These are phyloP conservation scores for Chrysochloris asiatica DNA, from an alignment of 2,113 vertebrate genomes.

Conservation along the genomic window DNA sequence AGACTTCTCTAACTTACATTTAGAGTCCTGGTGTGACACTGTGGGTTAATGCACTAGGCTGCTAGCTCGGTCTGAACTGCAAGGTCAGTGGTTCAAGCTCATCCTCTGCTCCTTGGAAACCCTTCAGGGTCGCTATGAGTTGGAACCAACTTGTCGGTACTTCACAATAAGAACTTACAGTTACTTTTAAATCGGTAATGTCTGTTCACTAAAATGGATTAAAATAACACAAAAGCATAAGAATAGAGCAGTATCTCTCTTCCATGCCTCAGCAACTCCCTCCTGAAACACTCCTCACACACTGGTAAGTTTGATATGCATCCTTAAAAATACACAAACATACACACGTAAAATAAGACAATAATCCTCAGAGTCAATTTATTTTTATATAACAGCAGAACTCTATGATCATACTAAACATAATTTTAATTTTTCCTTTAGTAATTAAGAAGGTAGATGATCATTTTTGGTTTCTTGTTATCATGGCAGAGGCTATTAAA, in stretches of 20 bases:
- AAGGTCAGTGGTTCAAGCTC: too few relatives aligned
- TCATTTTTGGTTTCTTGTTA: conserved; percentile 31
- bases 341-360: not conserved
- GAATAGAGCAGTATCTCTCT: not conserved
- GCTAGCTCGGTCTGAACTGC: too few relatives aligned
- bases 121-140: too few relatives aligned
- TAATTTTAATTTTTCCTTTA: conserved; percentile 40
- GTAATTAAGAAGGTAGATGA: conserved; percentile 4
- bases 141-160: too few relatives aligned
- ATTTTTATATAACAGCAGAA: conserved; percentile 16
- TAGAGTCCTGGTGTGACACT: too few relatives aligned
- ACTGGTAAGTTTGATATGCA: not conserved
- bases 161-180: too few relatives aligned
- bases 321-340: not conserved
- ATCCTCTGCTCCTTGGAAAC: too few relatives aligned
- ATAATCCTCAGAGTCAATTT: not conserved
- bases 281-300: not conserved
- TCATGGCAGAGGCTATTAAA: not conserved
- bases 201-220: conserved; percentile 1
- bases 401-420: not conserved
- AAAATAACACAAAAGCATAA: conserved; percentile 31
- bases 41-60: too few relatives aligned
- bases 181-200: too few relatives aligned
- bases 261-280: not conserved
- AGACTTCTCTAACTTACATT: conserved; percentile 23